A percentile compares a stretch with the other conserved stretches of the same genome.
These are phyloP conservation scores for Halcyon leucocephala DNA, from an alignment of 2,797 vertebrate species.

Conservation along the genomic window DNA sequence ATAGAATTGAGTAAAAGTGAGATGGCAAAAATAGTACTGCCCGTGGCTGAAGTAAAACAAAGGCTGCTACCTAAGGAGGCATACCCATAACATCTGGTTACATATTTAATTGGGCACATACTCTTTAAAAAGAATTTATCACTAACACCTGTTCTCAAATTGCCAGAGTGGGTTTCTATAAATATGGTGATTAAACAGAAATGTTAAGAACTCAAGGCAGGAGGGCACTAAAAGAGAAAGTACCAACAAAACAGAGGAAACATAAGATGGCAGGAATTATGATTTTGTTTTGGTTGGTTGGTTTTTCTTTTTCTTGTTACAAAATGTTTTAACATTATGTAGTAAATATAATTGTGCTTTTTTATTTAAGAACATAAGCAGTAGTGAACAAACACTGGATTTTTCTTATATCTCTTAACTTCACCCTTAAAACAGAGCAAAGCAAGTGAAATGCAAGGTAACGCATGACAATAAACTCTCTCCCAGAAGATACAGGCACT, in stretches of 20 bases:
- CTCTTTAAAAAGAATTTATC: slow-evolving; percentile 37
- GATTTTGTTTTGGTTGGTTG: background rate
- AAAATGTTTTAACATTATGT: background rate
- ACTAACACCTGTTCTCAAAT: slow-evolving; percentile 15
- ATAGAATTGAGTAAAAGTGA: background rate
- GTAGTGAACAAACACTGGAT: background rate
- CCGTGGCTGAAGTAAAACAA: slow-evolving; percentile 11
- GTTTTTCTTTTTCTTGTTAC: background rate
- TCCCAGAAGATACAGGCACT: background rate
- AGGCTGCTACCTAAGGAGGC: background rate
- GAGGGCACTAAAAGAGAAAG: background rate
- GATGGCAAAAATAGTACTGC: background rate
- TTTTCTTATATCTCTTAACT: background rate
- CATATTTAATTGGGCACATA: slow-evolving; percentile 13
- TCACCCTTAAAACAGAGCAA: background rate
- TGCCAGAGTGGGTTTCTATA: background rate
- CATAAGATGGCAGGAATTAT: background rate
- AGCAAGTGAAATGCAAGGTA: background rate
- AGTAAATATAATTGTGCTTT: background rate
- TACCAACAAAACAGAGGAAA: background rate
- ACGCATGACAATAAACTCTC: background rate
- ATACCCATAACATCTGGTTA: background rate
- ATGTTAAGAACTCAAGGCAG: background rate
- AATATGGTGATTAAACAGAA: slow-evolving; percentile 36
- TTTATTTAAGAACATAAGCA: background rate